These are phyloP conservation scores for Leptopterna dolabrata DNA, from an alignment of 2,888 invertebrate genomes.

Conservation along the genomic window DNA sequence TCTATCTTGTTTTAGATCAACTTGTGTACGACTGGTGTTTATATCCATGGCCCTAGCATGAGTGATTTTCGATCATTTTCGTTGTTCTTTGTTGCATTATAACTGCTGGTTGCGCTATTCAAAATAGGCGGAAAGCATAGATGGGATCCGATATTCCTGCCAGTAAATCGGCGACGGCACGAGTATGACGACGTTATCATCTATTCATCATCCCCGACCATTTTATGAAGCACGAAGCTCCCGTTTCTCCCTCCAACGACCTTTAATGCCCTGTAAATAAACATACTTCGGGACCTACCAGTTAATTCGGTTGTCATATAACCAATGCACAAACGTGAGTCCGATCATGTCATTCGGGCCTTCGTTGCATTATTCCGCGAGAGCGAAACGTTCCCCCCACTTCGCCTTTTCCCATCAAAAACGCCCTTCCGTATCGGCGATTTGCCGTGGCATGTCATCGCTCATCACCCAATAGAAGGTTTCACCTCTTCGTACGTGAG, in stretches of 20 bases:
- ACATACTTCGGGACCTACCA: slow-evolving; percentile 8
- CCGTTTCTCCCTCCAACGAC: not conserved
- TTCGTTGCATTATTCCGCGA: slow-evolving; percentile 14
- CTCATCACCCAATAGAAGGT: not conserved
- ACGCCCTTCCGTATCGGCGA: not conserved
- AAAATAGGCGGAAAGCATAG: not conserved
- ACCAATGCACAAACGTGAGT: slow-evolving; percentile 23
- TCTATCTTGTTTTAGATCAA: no score
- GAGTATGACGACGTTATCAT: slow-evolving; percentile 14
- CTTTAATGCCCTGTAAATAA: slow-evolving; percentile 23
- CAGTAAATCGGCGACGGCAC: not conserved
- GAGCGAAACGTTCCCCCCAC: not conserved
- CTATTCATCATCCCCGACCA: slow-evolving; percentile 19
- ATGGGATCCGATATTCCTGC: not conserved
- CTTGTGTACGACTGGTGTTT: no score
- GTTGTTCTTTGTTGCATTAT: no score
- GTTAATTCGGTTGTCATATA: slow-evolving; percentile 19
- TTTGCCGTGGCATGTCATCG: slow-evolving; percentile 13
- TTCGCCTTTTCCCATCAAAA: not conserved
- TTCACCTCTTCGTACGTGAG: not conserved
- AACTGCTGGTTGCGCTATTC: no score
- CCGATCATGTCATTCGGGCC: not conserved
- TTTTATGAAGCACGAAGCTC: not conserved
- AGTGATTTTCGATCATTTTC: no score
- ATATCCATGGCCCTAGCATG: no score